phyloP scores from a whole-genome alignment of 1,140 invertebrate species.

The Euglossa dilemma region DNA sequence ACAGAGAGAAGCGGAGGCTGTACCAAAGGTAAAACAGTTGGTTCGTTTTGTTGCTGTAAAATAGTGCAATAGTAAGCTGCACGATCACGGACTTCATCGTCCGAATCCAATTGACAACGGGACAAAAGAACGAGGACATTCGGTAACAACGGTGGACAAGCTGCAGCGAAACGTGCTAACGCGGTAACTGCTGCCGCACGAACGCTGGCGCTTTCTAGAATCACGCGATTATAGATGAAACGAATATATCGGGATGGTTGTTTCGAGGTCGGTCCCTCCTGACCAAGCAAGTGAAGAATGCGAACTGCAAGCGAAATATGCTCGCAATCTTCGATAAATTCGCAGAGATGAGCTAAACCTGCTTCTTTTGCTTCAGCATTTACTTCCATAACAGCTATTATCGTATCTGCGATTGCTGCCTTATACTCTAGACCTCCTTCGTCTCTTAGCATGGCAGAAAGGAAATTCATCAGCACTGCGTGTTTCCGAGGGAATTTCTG shows the following conservation, averaged over 20 bases:
- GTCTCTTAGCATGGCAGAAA: constrained; percentile 97
- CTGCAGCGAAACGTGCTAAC: constrained; percentile 98
- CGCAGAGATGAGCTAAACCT: constrained; percentile 97
- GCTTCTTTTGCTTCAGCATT: constrained; percentile 97
- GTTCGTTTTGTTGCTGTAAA: constrained; percentile 86
- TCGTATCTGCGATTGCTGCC: constrained; percentile 98
- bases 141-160: constrained; percentile 94
- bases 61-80: constrained; percentile 98
- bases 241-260: constrained; percentile 98
- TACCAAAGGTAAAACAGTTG: constrained; percentile 74
- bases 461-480: constrained; percentile 96
- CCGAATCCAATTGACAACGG: constrained; percentile 97
- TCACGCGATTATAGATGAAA: constrained; percentile 99
- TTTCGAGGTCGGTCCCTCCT: constrained; percentile 97
- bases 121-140: constrained; percentile 93
- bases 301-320: constrained; percentile 98
- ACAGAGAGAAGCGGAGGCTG: constrained; percentile 88
- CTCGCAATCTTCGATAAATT: constrained; percentile 99
- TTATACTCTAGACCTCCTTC: constrained; percentile 99
- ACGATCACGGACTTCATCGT: constrained; percentile 99
- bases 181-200: constrained; percentile 98
- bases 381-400: constrained; percentile 98
- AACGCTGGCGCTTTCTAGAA: constrained; percentile 97
- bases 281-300: constrained; percentile 97
- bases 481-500: constrained; percentile 99